A percentile compares a stretch with the other conserved stretches of the same genome.
These are phyloP conservation scores for Clusia tigrina DNA, from an alignment of 2,888 invertebrate genomes.

Conservation along the genomic window DNA sequence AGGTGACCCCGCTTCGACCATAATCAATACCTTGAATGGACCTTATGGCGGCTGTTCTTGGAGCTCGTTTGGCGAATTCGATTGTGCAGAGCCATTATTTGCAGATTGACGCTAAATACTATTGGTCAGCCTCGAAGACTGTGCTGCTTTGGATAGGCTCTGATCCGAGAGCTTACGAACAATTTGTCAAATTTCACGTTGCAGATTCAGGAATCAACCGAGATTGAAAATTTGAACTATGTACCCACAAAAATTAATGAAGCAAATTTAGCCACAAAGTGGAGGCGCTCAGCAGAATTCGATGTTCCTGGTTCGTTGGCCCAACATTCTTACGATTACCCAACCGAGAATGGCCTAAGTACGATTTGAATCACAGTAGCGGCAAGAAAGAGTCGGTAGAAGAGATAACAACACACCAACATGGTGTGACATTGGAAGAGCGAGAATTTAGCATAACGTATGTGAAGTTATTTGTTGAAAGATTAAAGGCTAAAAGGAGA, in stretches of 20 bases:
- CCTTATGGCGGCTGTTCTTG: constrained; percentile 38
- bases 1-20: constrained; percentile 39
- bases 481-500: no score
- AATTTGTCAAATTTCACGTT: constrained; percentile 35
- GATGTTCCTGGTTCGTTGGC: no score
- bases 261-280: constrained; percentile 35
- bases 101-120: constrained; percentile 26
- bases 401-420: no score
- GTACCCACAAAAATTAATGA: constrained; percentile 33
- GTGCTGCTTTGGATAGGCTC: constrained; percentile 41
- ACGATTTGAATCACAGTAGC: no score
- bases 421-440: no score
- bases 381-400: no score
- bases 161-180: constrained; percentile 33
- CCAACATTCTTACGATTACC: no score
- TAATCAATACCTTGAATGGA: constrained; percentile 40
- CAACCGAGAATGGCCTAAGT: no score
- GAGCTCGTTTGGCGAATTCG: constrained; percentile 31
- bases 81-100: constrained; percentile 28
- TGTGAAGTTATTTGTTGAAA: no score
- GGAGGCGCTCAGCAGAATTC: no score
- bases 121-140: constrained; percentile 45
- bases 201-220: constrained; percentile 33
- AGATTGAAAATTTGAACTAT: constrained; percentile 24
- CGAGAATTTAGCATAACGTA: no score